Conservation (phyloP, 2,113 vertebrate genomes). For the Dicentrarchus labrax region DNA sequence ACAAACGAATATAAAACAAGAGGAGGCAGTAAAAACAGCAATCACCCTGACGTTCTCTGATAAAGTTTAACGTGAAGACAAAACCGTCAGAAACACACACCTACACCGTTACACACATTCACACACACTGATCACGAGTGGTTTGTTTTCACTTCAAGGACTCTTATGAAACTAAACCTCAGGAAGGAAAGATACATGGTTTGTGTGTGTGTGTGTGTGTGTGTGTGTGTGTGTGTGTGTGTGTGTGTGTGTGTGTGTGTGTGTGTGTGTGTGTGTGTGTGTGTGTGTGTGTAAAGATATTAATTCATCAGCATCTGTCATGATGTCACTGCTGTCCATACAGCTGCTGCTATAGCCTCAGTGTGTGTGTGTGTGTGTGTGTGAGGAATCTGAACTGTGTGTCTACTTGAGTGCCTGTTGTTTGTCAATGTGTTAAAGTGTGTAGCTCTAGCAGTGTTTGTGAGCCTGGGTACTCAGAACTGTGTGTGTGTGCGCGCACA, state of each 20-base stretch:
- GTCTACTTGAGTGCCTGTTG: not conserved
- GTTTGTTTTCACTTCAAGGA: conserved; percentile 19
- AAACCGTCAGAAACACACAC: not conserved
- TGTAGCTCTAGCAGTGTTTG: not conserved
- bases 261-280: not conserved
- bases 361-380: conserved; percentile 3
- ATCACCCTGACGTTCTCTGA: not conserved
- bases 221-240: not conserved
- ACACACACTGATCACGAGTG: not conserved
- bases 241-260: not conserved
- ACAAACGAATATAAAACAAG: too few relatives aligned
- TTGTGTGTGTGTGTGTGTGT: not conserved
- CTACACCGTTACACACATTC: not conserved
- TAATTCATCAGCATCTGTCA: conserved; percentile 29
- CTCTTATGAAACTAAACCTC: conserved; percentile 18
- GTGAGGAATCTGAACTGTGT: not conserved
- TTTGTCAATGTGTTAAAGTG: not conserved
- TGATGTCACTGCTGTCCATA: conserved; percentile 29
- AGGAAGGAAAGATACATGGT: conserved; percentile 1
- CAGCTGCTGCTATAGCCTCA: not conserved
- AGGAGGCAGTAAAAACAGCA: not conserved
- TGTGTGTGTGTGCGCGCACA: not conserved
- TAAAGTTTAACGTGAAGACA: not conserved
- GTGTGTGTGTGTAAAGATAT: not conserved
- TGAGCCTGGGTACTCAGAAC: not conserved